Conservation (phyloP, 1,140 invertebrate species). For the Orchesella cincta region DNA sequence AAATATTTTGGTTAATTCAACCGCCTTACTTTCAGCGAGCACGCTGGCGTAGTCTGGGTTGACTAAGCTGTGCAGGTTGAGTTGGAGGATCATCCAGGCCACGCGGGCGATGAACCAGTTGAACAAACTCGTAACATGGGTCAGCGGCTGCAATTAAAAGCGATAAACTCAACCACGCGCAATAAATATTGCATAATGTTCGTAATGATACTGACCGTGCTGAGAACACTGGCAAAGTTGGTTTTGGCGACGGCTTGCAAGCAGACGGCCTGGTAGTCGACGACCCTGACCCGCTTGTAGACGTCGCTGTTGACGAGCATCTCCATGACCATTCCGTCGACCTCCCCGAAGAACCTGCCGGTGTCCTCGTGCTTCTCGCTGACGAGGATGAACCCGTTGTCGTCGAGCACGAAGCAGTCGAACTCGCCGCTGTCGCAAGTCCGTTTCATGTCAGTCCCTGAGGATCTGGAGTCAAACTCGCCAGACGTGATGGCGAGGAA, state of each 20-base stretch:
- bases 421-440: constrained; percentile 81
- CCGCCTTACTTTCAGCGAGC: constrained; percentile 42
- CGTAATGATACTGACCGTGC: constrained; percentile 55
- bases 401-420: constrained; percentile 88
- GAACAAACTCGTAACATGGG: constrained; percentile 34
- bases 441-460: constrained; percentile 60
- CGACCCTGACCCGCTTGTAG: constrained; percentile 79
- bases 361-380: constrained; percentile 81
- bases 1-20: background rate
- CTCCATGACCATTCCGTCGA: constrained; percentile 93
- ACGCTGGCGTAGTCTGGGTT: constrained; percentile 48
- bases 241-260: constrained; percentile 64
- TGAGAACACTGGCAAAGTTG: constrained; percentile 55
- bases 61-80: constrained; percentile 48
- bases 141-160: constrained; percentile 24
- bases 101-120: constrained; percentile 46
- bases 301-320: constrained; percentile 85
- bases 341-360: constrained; percentile 86
- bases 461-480: constrained; percentile 51
- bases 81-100: constrained; percentile 45
- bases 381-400: constrained; percentile 90
- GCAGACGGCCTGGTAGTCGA: constrained; percentile 86
- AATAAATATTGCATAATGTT: constrained; percentile 9
- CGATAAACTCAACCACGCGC: too few relatives aligned
- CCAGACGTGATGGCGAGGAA: constrained; percentile 83